Evolutionary conservation across 1,140 invertebrate genomes (phyloP).

Genomic region (Drosophila persimilis): DNA sequence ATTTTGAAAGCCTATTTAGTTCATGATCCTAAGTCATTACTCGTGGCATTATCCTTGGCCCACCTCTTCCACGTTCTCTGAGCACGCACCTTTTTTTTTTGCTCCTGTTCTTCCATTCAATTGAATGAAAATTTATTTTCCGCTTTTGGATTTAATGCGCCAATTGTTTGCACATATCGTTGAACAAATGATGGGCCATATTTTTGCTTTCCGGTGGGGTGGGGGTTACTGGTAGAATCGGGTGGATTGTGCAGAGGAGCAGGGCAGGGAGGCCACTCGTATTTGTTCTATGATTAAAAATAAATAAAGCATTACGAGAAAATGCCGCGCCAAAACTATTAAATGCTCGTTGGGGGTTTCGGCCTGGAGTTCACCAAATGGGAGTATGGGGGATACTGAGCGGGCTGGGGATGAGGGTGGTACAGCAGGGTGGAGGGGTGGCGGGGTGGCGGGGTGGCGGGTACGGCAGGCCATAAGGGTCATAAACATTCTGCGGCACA

Average conservation of each 20-base stretch:
- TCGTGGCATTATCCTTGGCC: conserved; percentile 1
- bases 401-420: too few relatives aligned
- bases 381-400: background rate
- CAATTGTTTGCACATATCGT: conserved; percentile 76
- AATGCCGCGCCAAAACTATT: conserved; percentile 71
- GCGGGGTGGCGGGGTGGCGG: background rate
- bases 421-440: too few relatives aligned
- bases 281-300: conserved; percentile 81
- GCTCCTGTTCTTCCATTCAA: conserved; percentile 25
- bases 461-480: conserved; percentile 33
- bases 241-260: background rate
- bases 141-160: conserved; percentile 66
- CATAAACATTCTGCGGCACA: conserved; percentile 76
- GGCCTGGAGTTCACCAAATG: background rate
- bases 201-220: conserved; percentile 33
- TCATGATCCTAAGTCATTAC: conserved; percentile 22
- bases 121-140: conserved; percentile 49
- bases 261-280: conserved; percentile 23
- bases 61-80: too few relatives aligned
- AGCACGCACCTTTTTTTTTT: too few relatives aligned
- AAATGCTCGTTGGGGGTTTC: conserved; percentile 58
- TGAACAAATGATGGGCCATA: conserved; percentile 76
- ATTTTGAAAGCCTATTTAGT: conserved; percentile 20
- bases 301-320: conserved; percentile 74
- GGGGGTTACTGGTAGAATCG: too few relatives aligned